Percentiles rank a stretch among this genome's conserved stretches.
These are phyloP conservation scores for Meteorus cinctellus DNA, from an alignment of 2,888 invertebrate genomes.

Conservation along the genomic window DNA sequence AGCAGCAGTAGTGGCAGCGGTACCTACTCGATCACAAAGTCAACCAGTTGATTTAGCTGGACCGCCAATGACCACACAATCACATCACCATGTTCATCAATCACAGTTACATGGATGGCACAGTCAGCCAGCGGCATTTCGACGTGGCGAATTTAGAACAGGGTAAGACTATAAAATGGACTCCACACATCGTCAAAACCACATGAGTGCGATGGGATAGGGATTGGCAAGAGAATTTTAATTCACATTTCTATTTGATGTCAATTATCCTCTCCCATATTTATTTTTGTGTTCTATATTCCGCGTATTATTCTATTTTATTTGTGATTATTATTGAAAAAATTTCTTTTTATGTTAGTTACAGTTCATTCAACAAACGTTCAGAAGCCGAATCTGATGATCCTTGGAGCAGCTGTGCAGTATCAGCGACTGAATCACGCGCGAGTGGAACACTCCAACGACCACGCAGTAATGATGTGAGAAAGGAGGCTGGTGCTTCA, in stretches of 20 bases:
- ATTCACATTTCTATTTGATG: neutral
- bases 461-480: slow-evolving; percentile 64
- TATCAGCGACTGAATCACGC: slow-evolving; percentile 55
- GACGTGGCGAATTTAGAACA: slow-evolving; percentile 68
- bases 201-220: neutral
- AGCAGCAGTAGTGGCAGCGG: slow-evolving; percentile 50
- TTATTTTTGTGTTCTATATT: neutral
- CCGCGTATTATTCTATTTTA: neutral
- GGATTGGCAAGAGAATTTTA: neutral
- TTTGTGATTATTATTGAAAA: neutral
- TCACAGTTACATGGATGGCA: slow-evolving; percentile 64
- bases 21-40: slow-evolving; percentile 74
- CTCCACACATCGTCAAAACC: neutral
- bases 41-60: slow-evolving; percentile 73
- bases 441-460: slow-evolving; percentile 49
- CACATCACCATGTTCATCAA: slow-evolving; percentile 48
- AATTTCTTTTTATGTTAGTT: slow-evolving; percentile 54
- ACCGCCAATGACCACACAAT: slow-evolving; percentile 55
- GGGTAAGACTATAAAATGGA: slow-evolving; percentile 57
- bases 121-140: slow-evolving; percentile 69
- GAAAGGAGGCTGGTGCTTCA: slow-evolving; percentile 59
- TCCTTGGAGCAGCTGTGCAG: slow-evolving; percentile 67
- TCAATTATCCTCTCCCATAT: neutral
- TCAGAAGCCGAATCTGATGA: slow-evolving; percentile 69
- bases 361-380: slow-evolving; percentile 70